Conservation (phyloP, 1,140 invertebrate species). For the Panonychus citri region DNA sequence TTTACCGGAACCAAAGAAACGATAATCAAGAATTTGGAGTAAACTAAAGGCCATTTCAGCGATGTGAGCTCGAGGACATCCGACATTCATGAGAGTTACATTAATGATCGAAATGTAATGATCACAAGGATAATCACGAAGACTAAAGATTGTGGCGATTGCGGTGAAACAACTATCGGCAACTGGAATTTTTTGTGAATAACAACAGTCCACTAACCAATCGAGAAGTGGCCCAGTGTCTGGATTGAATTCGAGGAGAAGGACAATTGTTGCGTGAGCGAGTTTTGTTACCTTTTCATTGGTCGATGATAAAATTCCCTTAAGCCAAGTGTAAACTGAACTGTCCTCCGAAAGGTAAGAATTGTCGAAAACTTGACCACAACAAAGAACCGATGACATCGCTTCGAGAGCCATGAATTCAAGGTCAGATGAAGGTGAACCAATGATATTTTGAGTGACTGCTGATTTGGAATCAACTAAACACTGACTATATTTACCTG, state of each 20-base stretch:
- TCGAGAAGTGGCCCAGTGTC: conserved; percentile 77
- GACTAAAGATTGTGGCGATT: conserved; percentile 81
- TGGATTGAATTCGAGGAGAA: conserved; percentile 84
- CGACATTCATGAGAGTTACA: conserved; percentile 82
- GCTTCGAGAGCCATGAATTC: conserved; percentile 44
- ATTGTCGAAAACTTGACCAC: conserved; percentile 76
- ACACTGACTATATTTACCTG: conserved; percentile 49
- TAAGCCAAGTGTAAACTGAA: conserved; percentile 70
- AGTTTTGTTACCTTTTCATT: conserved; percentile 70
- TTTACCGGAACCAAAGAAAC: conserved; percentile 56
- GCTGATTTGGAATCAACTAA: conserved; percentile 20
- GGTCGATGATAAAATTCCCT: conserved; percentile 59
- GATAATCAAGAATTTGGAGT: conserved; percentile 71
- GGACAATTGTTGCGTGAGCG: conserved; percentile 72
- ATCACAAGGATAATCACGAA: conserved; percentile 91
- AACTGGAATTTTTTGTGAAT: conserved; percentile 63
- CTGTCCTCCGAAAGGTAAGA: conserved; percentile 65
- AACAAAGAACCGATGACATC: conserved; percentile 79
- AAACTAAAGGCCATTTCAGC: conserved; percentile 81
- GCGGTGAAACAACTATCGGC: conserved; percentile 88
- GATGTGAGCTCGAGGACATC: conserved; percentile 65
- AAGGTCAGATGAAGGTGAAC: conserved; percentile 26
- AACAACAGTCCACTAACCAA: conserved; percentile 93
- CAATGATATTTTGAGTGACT: conserved; percentile 19
- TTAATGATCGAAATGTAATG: conserved; percentile 94